phyloP scores from a whole-genome alignment of 2,113 vertebrate species.

The Serilophus lunatus region DNA sequence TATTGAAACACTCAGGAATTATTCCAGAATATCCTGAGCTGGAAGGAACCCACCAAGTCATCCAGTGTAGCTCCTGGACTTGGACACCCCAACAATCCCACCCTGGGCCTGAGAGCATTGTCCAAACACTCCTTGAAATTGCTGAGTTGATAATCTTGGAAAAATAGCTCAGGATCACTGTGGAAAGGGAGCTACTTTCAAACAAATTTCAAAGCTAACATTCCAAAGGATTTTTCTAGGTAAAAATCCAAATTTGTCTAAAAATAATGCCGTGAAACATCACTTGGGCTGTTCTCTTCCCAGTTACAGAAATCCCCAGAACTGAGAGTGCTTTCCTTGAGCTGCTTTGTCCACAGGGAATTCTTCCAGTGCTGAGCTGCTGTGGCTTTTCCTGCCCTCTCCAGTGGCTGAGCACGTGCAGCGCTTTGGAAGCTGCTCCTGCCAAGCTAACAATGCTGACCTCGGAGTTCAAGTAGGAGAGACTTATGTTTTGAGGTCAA shows the following conservation, averaged over 20 bases:
- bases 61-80: neutral
- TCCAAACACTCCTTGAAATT: neutral
- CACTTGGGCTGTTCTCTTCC: neutral
- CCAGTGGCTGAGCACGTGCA: neutral
- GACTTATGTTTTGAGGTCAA: neutral
- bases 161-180: neutral
- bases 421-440: neutral
- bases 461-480: neutral
- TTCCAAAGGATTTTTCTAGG: neutral
- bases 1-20: neutral
- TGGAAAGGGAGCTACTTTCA: neutral
- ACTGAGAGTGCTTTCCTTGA: neutral
- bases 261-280: neutral
- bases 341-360: neutral
- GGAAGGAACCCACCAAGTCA: neutral
- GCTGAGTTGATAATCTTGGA: neutral
- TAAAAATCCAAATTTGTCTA: neutral
- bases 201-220: neutral
- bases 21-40: neutral
- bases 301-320: neutral
- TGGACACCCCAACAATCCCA: neutral
- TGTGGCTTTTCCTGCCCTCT: neutral
- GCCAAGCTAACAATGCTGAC: neutral
- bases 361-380: neutral
- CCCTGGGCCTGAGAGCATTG: neutral